Conservation (phyloP, 1,140 invertebrate genomes). For the Pentalonia nigronervosa region DNA sequence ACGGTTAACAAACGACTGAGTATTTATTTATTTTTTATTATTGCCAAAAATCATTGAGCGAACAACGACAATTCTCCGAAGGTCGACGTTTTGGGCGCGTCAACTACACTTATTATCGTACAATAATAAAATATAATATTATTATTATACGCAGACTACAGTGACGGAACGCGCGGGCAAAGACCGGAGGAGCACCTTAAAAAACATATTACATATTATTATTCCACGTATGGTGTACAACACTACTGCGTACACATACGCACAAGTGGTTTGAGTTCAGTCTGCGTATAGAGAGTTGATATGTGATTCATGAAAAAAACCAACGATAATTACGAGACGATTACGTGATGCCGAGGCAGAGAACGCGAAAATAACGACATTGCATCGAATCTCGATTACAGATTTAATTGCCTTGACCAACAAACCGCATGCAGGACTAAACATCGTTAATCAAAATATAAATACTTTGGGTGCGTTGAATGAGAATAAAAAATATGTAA, state of each 20-base stretch:
- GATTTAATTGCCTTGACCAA: background rate
- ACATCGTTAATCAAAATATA: conserved; percentile 2
- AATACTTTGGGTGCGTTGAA: background rate
- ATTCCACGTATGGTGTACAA: background rate
- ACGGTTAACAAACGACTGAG: background rate
- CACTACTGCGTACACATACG: background rate
- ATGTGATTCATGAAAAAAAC: background rate
- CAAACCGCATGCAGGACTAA: background rate
- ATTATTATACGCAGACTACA: background rate
- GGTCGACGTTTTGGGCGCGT: background rate
- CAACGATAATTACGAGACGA: background rate
- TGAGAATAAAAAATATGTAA: background rate
- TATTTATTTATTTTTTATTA: background rate
- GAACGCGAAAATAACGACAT: background rate
- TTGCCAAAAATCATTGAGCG: background rate
- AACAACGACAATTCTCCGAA: background rate
- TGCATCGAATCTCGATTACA: conserved; percentile 1
- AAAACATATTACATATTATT: background rate
- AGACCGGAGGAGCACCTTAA: background rate
- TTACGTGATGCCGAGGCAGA: background rate
- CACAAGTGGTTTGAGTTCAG: background rate
- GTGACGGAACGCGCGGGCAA: too few species aligned
- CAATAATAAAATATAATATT: background rate
- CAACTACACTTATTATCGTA: background rate
- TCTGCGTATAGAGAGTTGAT: background rate